Evolutionary conservation across 2,888 invertebrate species (phyloP).

Genomic region (Tetragonisca angustula): DNA sequence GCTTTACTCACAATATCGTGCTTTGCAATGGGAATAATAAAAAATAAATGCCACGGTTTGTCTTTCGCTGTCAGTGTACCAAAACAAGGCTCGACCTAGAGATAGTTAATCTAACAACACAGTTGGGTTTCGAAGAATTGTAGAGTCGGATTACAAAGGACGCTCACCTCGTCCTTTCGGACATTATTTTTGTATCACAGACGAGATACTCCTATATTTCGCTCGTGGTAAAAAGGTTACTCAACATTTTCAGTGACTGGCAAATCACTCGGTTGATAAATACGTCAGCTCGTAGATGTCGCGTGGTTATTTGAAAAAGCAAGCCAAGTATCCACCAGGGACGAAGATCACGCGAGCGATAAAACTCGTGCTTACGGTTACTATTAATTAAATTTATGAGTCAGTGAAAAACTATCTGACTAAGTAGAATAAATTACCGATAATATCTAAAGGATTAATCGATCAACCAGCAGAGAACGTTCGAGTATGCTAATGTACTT

Average conservation of each 20-base stretch:
- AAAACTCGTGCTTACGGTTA: slow-evolving; percentile 38
- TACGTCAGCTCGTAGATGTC: slow-evolving; percentile 34
- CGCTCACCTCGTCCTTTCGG: too few relatives aligned
- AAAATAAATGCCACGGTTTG: too few relatives aligned
- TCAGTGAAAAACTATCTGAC: slow-evolving; percentile 37
- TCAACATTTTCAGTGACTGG: slow-evolving; percentile 34
- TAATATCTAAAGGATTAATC: slow-evolving; percentile 44
- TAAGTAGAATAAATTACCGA: slow-evolving; percentile 44
- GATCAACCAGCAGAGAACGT: slow-evolving; percentile 11
- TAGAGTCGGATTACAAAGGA: too few relatives aligned
- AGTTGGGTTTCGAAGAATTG: too few relatives aligned
- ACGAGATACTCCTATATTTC: not conserved
- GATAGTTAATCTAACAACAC: too few relatives aligned
- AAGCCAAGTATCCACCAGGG: slow-evolving; percentile 21
- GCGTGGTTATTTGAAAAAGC: slow-evolving; percentile 16
- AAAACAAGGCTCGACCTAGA: too few relatives aligned
- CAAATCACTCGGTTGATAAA: slow-evolving; percentile 42
- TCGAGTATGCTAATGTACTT: slow-evolving; percentile 9
- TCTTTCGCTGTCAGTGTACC: too few relatives aligned
- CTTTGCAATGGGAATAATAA: too few relatives aligned
- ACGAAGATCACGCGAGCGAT: slow-evolving; percentile 34
- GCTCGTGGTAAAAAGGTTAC: not conserved
- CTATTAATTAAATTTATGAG: slow-evolving; percentile 53
- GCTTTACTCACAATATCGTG: too few relatives aligned
- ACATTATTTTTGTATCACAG: too few relatives aligned